Evolutionary conservation across 2,888 invertebrate genomes (phyloP), one percentile per base, ranked within the genome.

Genomic region (Drosophila affinis): DNA sequence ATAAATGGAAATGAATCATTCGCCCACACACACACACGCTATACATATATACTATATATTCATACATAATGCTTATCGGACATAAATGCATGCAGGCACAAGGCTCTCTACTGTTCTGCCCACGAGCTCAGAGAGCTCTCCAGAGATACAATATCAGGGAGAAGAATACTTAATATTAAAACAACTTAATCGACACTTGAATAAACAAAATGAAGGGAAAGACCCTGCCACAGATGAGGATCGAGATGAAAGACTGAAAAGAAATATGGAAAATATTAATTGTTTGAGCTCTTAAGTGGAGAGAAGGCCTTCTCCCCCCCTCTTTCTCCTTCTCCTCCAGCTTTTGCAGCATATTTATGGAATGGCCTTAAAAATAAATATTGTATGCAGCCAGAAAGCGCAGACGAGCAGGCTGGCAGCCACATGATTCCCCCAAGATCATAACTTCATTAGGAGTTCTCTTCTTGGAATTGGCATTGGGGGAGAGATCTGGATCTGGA

Each of bases 131-230:
- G 21, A 21, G 3, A 21, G 46, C 24, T 59, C 34, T 21, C 52
- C 17, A 34, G 29, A 18, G 53, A 49, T 27, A 57, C 21, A 21
- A 21, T 47, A 64, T 73, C 73, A 21, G 51, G 44, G 45, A 24
- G 60, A 47, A 45, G 53, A 64, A 29, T 29, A 29, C 75, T 78
- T 64, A 67, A 81, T 78, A 83, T 79, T 72, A 77, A 72, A 83
- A 73, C 85, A 87, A 81, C 81, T 87, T 87, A 81, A 87, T 82
- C 85, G 87, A 69, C 85, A 73, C 76, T 76, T 57, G 65, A 62
- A 60, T 68, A 71, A 69, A 60, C 47, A 73, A 64, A 73, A 47
- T 47, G 45, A 60, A 39, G 9, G 24, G 27, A 18, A 53, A 21
- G 18, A 53, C 24, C 39, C 39, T 39, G 2, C 39, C 1, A 6